Percentiles rank a stretch among this genome's conserved stretches.
These are phyloP conservation scores for Raphicerus campestris DNA, from an alignment of 2,113 vertebrate species.

Conservation along the genomic window DNA sequence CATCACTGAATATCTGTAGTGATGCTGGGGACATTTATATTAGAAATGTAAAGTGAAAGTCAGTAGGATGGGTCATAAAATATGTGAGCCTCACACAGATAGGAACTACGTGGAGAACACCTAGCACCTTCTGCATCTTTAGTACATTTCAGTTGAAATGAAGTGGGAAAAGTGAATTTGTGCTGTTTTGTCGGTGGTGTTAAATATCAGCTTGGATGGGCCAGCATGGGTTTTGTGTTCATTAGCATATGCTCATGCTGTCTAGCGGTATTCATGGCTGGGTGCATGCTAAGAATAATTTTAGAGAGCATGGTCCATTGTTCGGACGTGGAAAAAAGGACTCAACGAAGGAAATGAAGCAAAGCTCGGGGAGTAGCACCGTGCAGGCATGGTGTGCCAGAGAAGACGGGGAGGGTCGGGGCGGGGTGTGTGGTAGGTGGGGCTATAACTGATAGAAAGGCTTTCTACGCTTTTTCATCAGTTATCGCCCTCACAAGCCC, in stretches of 20 bases:
- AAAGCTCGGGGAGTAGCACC: not conserved
- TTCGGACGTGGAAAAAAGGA: not conserved
- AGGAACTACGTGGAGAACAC: not conserved
- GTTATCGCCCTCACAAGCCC: not conserved
- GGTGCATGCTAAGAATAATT: not conserved
- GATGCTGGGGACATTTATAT: not conserved
- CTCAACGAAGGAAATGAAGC: not conserved
- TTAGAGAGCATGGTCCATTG: not conserved
- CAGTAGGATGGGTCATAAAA: not conserved
- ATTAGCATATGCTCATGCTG: not conserved
- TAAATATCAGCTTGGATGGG: not conserved
- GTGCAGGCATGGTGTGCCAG: rapidly evolving
- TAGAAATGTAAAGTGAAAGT: not conserved
- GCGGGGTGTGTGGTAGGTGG: not conserved
- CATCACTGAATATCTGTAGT: not conserved
- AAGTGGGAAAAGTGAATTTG: not conserved
- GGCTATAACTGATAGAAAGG: not conserved
- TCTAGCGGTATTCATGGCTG: not conserved
- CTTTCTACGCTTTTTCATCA: not conserved
- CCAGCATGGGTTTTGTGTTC: not conserved
- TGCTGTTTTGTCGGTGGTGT: not conserved
- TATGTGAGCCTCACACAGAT: not conserved
- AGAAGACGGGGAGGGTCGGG: not conserved
- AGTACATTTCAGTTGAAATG: not conserved
- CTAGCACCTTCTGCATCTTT: not conserved